Percentiles rank a stretch among this genome's conserved stretches.
Conservation (phyloP, 1,140 invertebrate species). For the Physella acuta region DNA sequence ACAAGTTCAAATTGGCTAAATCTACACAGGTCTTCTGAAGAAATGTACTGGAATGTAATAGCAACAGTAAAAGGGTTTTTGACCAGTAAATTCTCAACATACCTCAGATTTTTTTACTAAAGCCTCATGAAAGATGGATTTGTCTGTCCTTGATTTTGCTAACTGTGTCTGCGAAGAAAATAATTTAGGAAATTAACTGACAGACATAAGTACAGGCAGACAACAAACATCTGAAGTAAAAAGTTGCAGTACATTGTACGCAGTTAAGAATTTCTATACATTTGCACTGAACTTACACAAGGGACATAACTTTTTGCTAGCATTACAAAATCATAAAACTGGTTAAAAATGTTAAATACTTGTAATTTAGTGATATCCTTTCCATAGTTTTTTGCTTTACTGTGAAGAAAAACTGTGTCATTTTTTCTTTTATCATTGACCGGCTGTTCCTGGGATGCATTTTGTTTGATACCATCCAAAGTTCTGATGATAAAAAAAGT, state of each 20-base stretch:
- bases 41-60: too few species aligned
- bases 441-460: not conserved
- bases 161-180: slow-evolving; percentile 1
- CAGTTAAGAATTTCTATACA: too few species aligned
- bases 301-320: too few species aligned
- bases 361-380: slow-evolving; percentile 15
- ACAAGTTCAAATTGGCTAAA: not conserved
- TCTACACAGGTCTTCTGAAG: too few species aligned
- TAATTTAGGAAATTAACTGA: not conserved
- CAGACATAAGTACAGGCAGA: too few species aligned
- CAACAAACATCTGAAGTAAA: too few species aligned
- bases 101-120: slow-evolving; percentile 17
- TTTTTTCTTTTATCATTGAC: not conserved
- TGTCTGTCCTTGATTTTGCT: not conserved
- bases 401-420: not conserved
- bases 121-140: slow-evolving; percentile 13
- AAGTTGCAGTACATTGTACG: too few species aligned
- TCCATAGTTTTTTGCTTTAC: slow-evolving; percentile 6
- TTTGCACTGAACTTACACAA: too few species aligned
- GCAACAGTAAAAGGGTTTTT: too few species aligned
- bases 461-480: slow-evolving; percentile 1
- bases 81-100: too few species aligned
- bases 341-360: too few species aligned
- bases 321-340: too few species aligned
- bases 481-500: not conserved